Evolutionary conservation across 2,888 invertebrate genomes (phyloP), one percentile per base, ranked within the genome.

Genomic region (Erebia palarica): DNA sequence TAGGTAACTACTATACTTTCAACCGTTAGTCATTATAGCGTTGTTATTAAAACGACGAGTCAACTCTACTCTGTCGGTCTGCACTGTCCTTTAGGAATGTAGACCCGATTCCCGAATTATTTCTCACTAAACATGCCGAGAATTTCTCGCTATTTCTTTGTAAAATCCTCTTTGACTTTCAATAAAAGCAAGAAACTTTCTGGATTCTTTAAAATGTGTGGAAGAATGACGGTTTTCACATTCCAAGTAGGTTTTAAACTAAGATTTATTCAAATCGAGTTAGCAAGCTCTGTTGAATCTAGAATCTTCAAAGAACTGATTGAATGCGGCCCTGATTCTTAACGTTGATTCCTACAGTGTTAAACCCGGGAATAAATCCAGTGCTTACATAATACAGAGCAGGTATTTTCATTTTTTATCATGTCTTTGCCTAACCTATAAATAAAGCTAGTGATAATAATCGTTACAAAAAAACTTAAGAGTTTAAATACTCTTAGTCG

Each of bases 51-150:
- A 44, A 11, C 13, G 9, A 13, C 13, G 1, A 3, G 3, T 47
- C 47, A 13, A 47, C 11, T 47, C 47, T 13, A 11, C 47, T 47
- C 47, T 13, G 47, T 47, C 47, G 11, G 47, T 47, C 11, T 11
- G 47, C 47, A 13, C 47, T 47, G 57, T 42, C 44, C 53, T 27
- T 16, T 14, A 53, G 65, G 65, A 65, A 65, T 65, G 51, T 57
- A 18, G 42, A 57, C 65, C 57, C 13, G 42, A 65, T 55, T 65
- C 65, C 65, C 14, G 42, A 65, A 65, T 65, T 18, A 65, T 65
- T 65, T 57, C 18, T 16, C 18, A 14, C 44, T 65, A 44, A 65
- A 55, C 27, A 44, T 14, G 57, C 16, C 55, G n/a, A 18, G 65
- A 55, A 65, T 55, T 42, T 7, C 13, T 57, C 16, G 65, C 42